Conservation (phyloP, 2,113 vertebrate species). For the Sinocyclocheilus rhinocerous region DNA sequence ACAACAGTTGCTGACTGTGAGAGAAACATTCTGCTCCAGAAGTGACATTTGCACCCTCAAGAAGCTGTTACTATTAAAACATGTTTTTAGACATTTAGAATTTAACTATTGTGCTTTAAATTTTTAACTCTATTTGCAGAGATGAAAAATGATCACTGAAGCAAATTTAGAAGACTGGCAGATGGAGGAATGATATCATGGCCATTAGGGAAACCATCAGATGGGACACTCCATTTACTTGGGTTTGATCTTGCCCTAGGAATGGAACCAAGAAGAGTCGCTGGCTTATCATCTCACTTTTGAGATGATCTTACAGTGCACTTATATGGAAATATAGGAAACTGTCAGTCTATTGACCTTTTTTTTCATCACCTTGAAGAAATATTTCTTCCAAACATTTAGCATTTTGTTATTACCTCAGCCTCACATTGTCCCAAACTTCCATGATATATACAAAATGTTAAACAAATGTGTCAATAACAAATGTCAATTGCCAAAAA, state of each 20-base stretch:
- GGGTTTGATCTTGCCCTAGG: neutral
- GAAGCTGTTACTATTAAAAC: neutral
- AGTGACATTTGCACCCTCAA: neutral
- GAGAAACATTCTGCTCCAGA: slow-evolving; percentile 4
- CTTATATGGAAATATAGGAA: neutral
- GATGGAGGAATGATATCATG: neutral
- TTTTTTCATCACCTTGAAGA: neutral
- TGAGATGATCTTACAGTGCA: neutral
- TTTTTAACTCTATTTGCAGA: neutral
- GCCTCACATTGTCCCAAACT: neutral
- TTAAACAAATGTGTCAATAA: neutral
- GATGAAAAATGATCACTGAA: neutral
- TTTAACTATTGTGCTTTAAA: neutral
- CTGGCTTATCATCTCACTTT: neutral
- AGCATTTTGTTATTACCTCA: neutral
- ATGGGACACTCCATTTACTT: neutral
- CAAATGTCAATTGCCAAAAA: neutral
- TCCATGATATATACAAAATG: neutral
- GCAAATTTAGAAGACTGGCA: neutral
- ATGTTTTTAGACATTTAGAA: neutral
- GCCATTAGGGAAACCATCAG: slow-evolving; percentile 3
- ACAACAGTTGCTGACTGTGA: slow-evolving; percentile 13
- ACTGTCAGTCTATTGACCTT: neutral
- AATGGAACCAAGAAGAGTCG: neutral
- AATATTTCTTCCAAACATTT: neutral